Percentiles rank a stretch among this genome's conserved stretches.
phyloP scores from a whole-genome alignment of 2,113 vertebrate species.

The Odontophorus gujanensis region DNA sequence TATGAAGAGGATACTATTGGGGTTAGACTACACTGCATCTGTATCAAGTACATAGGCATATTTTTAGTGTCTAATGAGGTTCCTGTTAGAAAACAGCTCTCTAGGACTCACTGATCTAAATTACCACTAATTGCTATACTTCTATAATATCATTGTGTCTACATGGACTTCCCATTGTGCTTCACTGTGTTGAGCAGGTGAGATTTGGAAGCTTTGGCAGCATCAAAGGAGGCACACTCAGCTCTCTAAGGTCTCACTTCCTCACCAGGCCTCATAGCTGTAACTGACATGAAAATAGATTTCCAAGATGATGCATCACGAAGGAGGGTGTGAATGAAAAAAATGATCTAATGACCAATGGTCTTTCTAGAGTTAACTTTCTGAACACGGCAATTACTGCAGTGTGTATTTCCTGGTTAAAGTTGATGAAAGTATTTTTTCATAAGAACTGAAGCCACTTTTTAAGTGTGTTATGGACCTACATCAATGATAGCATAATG shows the following conservation, averaged over 20 bases:
- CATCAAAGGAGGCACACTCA: not conserved
- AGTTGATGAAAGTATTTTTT: not conserved
- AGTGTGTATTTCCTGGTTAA: not conserved
- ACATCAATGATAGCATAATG: rapidly evolving
- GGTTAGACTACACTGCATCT: conserved; percentile 51
- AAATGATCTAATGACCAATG: rapidly evolving
- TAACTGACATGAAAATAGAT: not conserved
- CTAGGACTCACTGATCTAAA: conserved; percentile 37
- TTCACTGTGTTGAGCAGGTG: rapidly evolving
- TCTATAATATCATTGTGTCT: not conserved
- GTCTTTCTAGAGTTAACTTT: not conserved
- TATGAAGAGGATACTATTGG: conserved; percentile 48
- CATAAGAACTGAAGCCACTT: not conserved
- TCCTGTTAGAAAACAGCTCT: conserved; percentile 48
- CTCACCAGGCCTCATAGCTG: not conserved
- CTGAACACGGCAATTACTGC: not conserved
- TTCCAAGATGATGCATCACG: not conserved
- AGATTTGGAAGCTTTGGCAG: not conserved
- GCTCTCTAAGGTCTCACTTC: not conserved
- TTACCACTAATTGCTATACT: not conserved
- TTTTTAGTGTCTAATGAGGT: conserved; percentile 46
- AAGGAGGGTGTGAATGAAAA: not conserved
- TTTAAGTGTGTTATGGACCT: not conserved
- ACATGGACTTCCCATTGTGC: rapidly evolving
- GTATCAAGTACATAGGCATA: not conserved